These are phyloP conservation scores for Perdita meconis DNA, from an alignment of 2,888 invertebrate genomes.

Conservation along the genomic window DNA sequence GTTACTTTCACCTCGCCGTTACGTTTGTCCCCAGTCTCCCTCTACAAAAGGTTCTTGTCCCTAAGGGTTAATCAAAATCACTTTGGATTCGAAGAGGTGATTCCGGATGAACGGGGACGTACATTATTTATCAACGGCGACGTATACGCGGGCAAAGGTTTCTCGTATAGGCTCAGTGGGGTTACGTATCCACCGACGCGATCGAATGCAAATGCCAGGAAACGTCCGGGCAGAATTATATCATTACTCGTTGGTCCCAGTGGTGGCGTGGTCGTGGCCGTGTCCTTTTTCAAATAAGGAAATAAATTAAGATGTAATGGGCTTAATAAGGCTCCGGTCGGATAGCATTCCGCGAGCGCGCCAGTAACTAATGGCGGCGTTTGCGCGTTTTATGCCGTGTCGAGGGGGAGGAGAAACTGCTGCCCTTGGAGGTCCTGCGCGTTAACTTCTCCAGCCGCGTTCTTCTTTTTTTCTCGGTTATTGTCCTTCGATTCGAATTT, in stretches of 20 bases:
- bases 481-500: neutral
- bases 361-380: constrained; percentile 75
- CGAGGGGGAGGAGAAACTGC: constrained; percentile 19
- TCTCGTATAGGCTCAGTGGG: constrained; percentile 35
- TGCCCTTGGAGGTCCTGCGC: constrained; percentile 39
- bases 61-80: constrained; percentile 9
- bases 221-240: constrained; percentile 73
- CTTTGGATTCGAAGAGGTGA: constrained; percentile 40
- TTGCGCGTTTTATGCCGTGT: constrained; percentile 71
- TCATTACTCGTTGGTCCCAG: constrained; percentile 69
- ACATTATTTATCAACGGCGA: constrained; percentile 55
- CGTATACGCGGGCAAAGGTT: constrained; percentile 31
- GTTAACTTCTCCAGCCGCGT: constrained; percentile 28
- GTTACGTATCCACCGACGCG: constrained; percentile 53
- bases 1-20: too few species aligned
- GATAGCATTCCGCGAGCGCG: constrained; percentile 74
- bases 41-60: too few species aligned
- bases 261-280: constrained; percentile 30
- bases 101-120: constrained; percentile 62
- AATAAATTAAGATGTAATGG: constrained; percentile 79
- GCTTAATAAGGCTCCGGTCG: constrained; percentile 75
- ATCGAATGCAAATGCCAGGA: constrained; percentile 70
- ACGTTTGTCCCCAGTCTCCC: too few species aligned
- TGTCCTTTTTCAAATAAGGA: constrained; percentile 73
- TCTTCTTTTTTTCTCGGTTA: neutral